phyloP scores from a whole-genome alignment of 2,797 vertebrate species.

The Arctocebus calabarensis region DNA sequence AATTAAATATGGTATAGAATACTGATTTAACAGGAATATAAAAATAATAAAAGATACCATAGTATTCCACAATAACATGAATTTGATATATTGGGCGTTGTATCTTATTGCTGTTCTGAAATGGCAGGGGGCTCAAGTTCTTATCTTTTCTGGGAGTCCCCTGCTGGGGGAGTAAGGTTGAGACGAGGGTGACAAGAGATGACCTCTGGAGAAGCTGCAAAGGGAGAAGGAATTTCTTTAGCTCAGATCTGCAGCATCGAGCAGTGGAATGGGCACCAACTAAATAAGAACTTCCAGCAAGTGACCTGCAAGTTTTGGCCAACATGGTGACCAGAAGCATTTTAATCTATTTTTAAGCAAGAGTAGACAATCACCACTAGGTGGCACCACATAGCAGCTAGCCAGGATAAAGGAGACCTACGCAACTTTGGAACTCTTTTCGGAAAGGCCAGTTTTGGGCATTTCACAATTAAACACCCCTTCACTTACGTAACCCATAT shows the following conservation, averaged over 20 bases:
- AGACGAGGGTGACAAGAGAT: neutral
- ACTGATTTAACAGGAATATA: neutral
- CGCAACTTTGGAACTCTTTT: neutral
- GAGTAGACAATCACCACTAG: constrained; percentile 32
- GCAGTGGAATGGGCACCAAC: neutral
- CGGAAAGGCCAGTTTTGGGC: neutral
- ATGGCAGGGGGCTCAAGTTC: neutral
- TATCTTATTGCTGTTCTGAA: neutral
- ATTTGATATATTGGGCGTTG: neutral
- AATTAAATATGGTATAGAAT: neutral
- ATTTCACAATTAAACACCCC: neutral
- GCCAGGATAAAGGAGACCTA: neutral
- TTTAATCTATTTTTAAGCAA: neutral
- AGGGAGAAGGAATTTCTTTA: neutral
- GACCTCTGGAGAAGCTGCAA: neutral
- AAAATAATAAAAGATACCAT: neutral
- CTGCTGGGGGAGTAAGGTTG: no score
- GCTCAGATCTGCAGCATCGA: neutral
- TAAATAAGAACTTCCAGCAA: neutral
- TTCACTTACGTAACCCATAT: neutral
- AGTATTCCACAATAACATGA: neutral
- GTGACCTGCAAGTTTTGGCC: neutral
- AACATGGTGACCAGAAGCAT: neutral
- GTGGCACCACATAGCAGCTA: constrained; percentile 41
- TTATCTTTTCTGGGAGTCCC: neutral